Evolutionary conservation across 2,888 invertebrate genomes (phyloP), one percentile per base, ranked within the genome.

Genomic region (Amphipyra berbera): DNA sequence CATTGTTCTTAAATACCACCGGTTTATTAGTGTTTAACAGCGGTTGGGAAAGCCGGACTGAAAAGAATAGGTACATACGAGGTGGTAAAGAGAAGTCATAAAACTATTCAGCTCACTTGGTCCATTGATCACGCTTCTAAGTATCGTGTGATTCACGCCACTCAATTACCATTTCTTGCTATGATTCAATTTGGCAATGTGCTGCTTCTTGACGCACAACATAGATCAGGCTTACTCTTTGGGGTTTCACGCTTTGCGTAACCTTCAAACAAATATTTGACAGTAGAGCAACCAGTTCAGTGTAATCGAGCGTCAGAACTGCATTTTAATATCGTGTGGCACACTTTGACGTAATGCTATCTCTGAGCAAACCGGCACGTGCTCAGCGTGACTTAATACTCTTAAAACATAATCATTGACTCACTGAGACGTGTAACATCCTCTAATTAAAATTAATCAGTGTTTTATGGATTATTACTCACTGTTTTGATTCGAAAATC

Each of bases 41-140:
- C 35, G 10, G 40, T 45, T 8, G 49, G 35, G n/a, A 12, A 30
- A 21, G 27, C 15, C 13, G n/a, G n/a, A 48, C 49, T 13, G 4
- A 8, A 37, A 38, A 40, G 12, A 53, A 65, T 41, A 41, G 45
- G 21, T 8, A 15, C 37, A 15, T 49, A 50, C 30, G 48, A 56
- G 40, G 37, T 67, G 38, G 38, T 63, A 54, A 58, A 10, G n/a
- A 42, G 35, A 12, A 38, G 37, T 63, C 49, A 44, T 58, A 74
- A 57, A 68, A 21, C 46, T 30, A 57, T 61, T 61, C 27, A 37
- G 3, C 2, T 48, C 45, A n/a, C 15, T 53, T 35, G 30, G 6
- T 38, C 35, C 74, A 53, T 73, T 74, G 45, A 68, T 61, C 13
- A 38, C 27, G 13, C 15, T 74, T 68, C 61, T 38, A 42, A 27